A percentile compares a stretch with the other conserved stretches of the same genome.
Evolutionary conservation across 2,888 invertebrate genomes (phyloP).

Genomic region (Gisinianus flammeolus): DNA sequence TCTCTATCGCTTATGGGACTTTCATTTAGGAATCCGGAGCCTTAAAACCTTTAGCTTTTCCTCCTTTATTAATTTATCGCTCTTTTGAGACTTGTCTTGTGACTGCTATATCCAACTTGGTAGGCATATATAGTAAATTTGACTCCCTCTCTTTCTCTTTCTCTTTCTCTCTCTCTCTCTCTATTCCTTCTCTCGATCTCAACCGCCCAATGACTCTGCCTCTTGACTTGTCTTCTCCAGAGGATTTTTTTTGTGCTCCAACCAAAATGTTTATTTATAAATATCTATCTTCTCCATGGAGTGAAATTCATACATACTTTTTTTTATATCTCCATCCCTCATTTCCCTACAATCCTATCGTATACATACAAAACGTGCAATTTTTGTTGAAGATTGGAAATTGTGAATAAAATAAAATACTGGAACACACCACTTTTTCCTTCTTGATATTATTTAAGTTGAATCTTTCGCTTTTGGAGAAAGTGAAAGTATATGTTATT

Average conservation of each 20-base stretch:
- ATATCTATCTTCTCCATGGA: constrained; percentile 34
- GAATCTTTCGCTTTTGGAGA: no score
- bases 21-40: constrained; percentile 48
- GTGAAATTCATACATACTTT: not conserved
- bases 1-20: constrained; percentile 59
- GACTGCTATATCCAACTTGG: not conserved
- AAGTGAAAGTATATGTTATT: no score
- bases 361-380: not conserved
- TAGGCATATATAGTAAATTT: constrained; percentile 15
- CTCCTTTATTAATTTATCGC: constrained; percentile 59
- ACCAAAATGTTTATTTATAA: constrained; percentile 51
- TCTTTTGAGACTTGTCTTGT: constrained; percentile 55
- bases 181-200: not conserved
- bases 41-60: constrained; percentile 56
- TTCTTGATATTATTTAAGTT: no score
- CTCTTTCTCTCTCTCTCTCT: not conserved
- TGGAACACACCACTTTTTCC: no score
- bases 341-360: not conserved
- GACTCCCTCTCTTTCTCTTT: constrained; percentile 11
- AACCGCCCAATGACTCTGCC: not conserved
- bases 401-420: no score
- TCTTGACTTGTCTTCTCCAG: constrained; percentile 36
- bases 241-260: constrained; percentile 34
- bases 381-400: not conserved
- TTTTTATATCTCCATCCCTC: not conserved